phyloP scores from a whole-genome alignment of 2,888 invertebrate species.

The Unio delphinus region DNA sequence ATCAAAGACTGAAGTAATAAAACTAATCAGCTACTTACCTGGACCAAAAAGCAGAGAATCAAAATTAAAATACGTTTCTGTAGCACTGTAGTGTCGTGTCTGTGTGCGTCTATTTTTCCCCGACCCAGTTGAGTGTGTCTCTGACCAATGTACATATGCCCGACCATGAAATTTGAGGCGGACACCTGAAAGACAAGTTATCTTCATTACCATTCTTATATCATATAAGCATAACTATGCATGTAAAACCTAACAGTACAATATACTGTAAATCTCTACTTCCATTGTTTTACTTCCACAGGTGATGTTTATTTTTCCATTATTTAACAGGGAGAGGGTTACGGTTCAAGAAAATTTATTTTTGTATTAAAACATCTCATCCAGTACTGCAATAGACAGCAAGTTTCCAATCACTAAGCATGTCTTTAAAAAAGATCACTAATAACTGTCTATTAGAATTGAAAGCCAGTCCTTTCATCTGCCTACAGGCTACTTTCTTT shows the following conservation, averaged over 20 bases:
- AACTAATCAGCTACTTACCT: slow-evolving; percentile 6
- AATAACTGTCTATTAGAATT: too few relatives aligned
- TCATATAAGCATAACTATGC: too few relatives aligned
- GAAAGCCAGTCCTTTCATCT: too few relatives aligned
- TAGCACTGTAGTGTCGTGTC: slow-evolving; percentile 53
- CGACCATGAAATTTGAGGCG: slow-evolving; percentile 50
- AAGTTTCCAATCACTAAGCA: too few relatives aligned
- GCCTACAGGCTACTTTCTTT: too few relatives aligned
- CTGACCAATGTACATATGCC: slow-evolving; percentile 64
- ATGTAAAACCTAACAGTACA: too few relatives aligned
- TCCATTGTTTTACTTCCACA: too few relatives aligned
- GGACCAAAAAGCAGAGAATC: slow-evolving; percentile 34
- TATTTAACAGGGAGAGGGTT: background rate
- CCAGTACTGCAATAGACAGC: background rate
- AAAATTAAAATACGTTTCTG: slow-evolving; percentile 55
- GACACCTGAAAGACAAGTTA: slow-evolving; percentile 46
- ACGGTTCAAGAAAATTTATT: background rate
- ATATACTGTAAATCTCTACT: too few relatives aligned
- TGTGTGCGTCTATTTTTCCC: slow-evolving; percentile 54
- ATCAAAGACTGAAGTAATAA: too few relatives aligned
- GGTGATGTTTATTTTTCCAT: background rate
- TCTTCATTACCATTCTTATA: background rate
- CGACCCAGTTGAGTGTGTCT: slow-evolving; percentile 49
- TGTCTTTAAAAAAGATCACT: too few relatives aligned
- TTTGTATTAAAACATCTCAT: background rate